Evolutionary conservation across 2,888 invertebrate species (phyloP).

Genomic region (Ectemnius lituratus): DNA sequence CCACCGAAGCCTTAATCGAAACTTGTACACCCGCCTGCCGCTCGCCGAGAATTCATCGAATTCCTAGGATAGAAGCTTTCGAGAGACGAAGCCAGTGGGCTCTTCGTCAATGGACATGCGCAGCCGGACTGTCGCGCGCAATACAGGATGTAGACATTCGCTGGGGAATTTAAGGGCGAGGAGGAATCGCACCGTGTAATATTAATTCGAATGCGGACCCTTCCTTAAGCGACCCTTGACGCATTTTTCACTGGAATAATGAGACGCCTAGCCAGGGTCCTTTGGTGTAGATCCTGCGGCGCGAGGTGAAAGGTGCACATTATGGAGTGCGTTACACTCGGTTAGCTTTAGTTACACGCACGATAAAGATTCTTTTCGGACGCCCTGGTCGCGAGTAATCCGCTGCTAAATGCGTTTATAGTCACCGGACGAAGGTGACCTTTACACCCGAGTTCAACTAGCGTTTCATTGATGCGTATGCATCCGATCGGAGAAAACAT

Average conservation of each 20-base stretch:
- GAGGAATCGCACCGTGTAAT: constrained; percentile 12
- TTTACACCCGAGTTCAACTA: no score
- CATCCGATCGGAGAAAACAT: no score
- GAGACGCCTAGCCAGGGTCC: constrained; percentile 8
- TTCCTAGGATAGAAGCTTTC: constrained; percentile 19
- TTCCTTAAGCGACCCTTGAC: not conserved
- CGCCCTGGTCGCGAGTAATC: no score
- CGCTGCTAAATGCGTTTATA: no score
- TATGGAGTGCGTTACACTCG: constrained; percentile 16
- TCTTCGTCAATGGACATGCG: constrained; percentile 15
- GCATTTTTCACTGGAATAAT: not conserved
- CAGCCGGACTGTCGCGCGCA: not conserved
- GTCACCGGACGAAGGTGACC: no score
- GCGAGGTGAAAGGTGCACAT: constrained; percentile 22
- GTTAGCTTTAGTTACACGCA: not conserved
- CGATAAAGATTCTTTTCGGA: not conserved
- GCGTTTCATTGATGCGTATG: no score
- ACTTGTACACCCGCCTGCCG: constrained; percentile 9
- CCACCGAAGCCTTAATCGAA: constrained; percentile 18
- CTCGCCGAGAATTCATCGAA: constrained; percentile 20
- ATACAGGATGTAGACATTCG: constrained; percentile 20
- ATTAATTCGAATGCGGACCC: constrained; percentile 22
- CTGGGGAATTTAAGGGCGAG: constrained; percentile 19
- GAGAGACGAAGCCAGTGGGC: constrained; percentile 4
- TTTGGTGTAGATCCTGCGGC: constrained; percentile 1